Evolutionary conservation across 2,113 vertebrate species (phyloP).

Genomic region (Prunella fulvescens): DNA sequence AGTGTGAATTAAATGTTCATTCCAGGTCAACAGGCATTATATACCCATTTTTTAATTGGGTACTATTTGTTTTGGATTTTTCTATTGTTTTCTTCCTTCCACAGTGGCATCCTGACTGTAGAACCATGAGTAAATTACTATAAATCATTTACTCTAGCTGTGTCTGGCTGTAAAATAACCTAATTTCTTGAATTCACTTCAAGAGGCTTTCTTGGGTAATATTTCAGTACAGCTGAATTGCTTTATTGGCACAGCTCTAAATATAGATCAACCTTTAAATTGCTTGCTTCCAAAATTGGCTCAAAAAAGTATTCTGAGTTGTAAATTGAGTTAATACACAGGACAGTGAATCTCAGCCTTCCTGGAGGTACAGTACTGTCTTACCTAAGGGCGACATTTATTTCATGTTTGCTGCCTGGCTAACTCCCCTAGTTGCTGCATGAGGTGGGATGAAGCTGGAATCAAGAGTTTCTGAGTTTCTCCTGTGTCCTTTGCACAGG

Average conservation of each 20-base stretch:
- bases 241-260: not conserved
- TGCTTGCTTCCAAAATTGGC: not conserved
- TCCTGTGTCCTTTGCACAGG: not conserved
- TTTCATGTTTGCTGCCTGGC: not conserved
- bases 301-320: not conserved
- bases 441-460: not conserved
- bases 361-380: not conserved
- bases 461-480: not conserved
- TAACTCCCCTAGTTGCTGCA: not conserved
- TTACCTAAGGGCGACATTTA: not conserved
- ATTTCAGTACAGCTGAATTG: not conserved
- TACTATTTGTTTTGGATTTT: not conserved
- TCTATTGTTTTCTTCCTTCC: not conserved
- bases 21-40: not conserved
- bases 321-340: not conserved
- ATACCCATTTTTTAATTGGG: not conserved
- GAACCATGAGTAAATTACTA: not conserved
- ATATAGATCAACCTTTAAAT: not conserved
- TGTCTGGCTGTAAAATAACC: not conserved
- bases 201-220: not conserved
- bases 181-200: not conserved
- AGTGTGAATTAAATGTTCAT: not conserved
- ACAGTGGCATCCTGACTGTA: not conserved
- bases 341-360: not conserved
- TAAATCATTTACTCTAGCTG: not conserved